These are phyloP conservation scores for Mesitornis unicolor DNA, from an alignment of 2,113 vertebrate species.

Conservation along the genomic window DNA sequence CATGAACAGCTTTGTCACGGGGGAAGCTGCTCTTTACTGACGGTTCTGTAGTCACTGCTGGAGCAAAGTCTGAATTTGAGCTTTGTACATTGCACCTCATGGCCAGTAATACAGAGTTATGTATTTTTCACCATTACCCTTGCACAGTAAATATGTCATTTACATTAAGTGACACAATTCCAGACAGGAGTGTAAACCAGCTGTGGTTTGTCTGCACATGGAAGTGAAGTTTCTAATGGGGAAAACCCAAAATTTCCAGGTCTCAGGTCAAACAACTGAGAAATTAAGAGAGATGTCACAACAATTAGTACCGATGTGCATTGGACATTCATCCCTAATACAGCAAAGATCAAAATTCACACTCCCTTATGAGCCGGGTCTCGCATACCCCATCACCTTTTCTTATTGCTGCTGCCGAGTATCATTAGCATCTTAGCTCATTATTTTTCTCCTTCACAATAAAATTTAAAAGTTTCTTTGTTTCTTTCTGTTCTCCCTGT, in stretches of 20 bases:
- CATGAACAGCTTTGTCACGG: not conserved
- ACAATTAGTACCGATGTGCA: fast-evolving
- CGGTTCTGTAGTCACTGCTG: not conserved
- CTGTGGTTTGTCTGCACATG: fast-evolving
- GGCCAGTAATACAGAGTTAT: not conserved
- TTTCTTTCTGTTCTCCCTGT: not conserved
- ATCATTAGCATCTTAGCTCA: not conserved
- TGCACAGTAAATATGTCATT: not conserved
- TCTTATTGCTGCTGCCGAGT: not conserved
- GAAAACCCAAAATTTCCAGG: not conserved
- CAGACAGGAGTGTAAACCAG: not conserved
- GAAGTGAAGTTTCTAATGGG: not conserved
- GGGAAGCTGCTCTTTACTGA: not conserved
- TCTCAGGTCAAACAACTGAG: not conserved
- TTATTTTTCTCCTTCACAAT: not conserved
- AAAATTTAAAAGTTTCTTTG: not conserved
- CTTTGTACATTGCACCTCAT: not conserved
- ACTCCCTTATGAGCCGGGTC: fast-evolving
- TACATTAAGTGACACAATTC: not conserved
- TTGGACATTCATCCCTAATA: not conserved
- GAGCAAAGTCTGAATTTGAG: not conserved
- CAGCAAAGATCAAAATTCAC: not conserved
- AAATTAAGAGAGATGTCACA: not conserved
- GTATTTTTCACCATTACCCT: not conserved
- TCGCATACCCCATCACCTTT: not conserved